These are phyloP conservation scores for Colaptes auratus DNA, from an alignment of 2,113 vertebrate genomes.

Conservation along the genomic window DNA sequence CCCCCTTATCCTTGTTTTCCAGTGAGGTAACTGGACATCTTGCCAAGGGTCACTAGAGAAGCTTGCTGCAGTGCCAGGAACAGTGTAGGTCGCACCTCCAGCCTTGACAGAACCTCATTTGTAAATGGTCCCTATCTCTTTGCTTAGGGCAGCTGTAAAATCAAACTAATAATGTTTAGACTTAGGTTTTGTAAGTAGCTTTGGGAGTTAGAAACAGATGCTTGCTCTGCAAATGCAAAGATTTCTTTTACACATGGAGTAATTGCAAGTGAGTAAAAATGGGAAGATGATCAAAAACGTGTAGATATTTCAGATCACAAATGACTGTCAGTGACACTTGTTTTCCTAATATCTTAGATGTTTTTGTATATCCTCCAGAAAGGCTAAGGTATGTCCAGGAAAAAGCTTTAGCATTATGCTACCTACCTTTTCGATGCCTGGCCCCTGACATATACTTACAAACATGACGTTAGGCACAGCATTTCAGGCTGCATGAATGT, in stretches of 20 bases:
- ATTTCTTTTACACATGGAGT: conserved; percentile 25
- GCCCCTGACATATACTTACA: background rate
- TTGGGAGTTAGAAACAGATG: conserved; percentile 21
- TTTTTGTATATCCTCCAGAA: background rate
- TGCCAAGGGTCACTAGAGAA: background rate
- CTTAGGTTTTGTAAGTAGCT: conserved; percentile 36
- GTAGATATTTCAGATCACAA: background rate
- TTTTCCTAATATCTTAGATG: conserved; percentile 14
- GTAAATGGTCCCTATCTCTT: background rate
- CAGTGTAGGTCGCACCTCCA: background rate
- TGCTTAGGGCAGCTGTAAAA: conserved; percentile 32
- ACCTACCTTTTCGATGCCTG: background rate
- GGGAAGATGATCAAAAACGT: conserved; percentile 14
- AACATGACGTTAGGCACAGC: background rate
- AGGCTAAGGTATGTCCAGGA: background rate
- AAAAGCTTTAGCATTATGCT: background rate
- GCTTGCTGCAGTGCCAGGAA: background rate
- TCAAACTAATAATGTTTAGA: conserved; percentile 38
- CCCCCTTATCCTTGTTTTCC: background rate
- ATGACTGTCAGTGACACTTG: background rate
- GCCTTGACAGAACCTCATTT: conserved; percentile 24
- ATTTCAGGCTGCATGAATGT: background rate
- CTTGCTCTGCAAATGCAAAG: conserved; percentile 21
- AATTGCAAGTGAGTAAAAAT: conserved; percentile 23
- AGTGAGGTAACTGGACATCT: background rate